Evolutionary conservation across 2,888 invertebrate species (phyloP), one percentile per base, ranked within the genome.

Genomic region (Hololepta plana): DNA sequence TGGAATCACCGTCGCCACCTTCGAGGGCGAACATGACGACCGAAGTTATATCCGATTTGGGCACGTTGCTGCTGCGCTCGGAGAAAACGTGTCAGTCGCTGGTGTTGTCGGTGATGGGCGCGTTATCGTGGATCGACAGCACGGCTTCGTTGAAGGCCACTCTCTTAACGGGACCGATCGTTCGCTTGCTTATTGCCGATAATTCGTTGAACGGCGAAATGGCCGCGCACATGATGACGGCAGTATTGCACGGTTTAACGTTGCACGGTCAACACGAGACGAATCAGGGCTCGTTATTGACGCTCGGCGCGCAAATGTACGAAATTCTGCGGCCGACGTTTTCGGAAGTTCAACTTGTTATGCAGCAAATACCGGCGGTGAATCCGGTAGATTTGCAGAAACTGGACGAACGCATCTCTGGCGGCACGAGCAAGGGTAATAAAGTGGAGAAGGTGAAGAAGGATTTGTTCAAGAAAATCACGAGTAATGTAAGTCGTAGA

Each of bases 181-280:
- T 72, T 26, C 65, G 67, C 36, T 70, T 68, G 42, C 55, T 82
- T 32, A 65, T 72, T 19, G 50, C 59, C 2, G 69, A 71, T 40
- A 64, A 64, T 40, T 60, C 66, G 42, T 53, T 79, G 38, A 70
- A 62, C 37, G 64, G 64, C 35, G 68, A 65, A 35, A 67, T 74
- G 51, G 76, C 76, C 1, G 60, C 66, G 1, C 70, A 77, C 40
- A 72, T 84, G 23, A 72, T 87, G 53, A 69, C 72, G 1, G 72
- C 77, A 2, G 71, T 84, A 35, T 37, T 54, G 20, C 51, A 54
- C 37, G 87, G 84, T 24, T 61, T 91, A 33, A 76, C 84, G 35
- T 59, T 75, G 33, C 85, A 90, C 46, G 91, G 91, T 0, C 82
- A 88, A 46, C 88, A 90, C 49, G 90, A 90, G 42, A 72, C 77